phyloP scores from a whole-genome alignment of 2,888 invertebrate genomes.

The Luperina testacea region DNA sequence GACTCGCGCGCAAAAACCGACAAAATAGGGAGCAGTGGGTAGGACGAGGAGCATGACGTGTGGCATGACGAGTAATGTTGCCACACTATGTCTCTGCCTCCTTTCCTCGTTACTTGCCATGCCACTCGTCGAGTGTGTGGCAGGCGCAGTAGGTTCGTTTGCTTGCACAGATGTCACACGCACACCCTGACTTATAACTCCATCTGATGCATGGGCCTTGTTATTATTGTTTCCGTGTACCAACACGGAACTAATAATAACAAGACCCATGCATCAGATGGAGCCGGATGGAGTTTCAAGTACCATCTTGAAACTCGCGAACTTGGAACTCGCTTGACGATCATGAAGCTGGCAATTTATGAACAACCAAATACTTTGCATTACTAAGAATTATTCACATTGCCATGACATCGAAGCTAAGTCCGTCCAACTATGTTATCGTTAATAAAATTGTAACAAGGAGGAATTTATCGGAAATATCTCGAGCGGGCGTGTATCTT shows the following conservation, averaged over 20 bases:
- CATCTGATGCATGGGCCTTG: not conserved
- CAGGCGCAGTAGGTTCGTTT: not conserved
- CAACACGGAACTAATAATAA: no score
- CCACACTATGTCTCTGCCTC: no score
- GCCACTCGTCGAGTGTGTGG: no score
- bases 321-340: not conserved
- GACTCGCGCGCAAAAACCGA: no score
- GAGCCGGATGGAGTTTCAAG: no score
- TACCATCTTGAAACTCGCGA: no score
- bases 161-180: not conserved
- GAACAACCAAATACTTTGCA: conserved; percentile 18
- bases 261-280: no score
- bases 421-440: conserved; percentile 60
- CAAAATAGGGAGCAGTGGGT: no score
- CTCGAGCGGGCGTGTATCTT: conserved; percentile 74
- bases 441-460: conserved; percentile 75
- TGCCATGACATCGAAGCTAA: conserved; percentile 37
- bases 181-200: not conserved
- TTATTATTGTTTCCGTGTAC: not conserved
- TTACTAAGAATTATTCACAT: conserved; percentile 51
- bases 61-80: no score
- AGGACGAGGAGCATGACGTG: no score
- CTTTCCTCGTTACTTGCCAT: no score
- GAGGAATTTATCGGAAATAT: conserved; percentile 84
- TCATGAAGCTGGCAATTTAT: not conserved